Evolutionary conservation across 2,797 vertebrate genomes (phyloP), one percentile per base, ranked within the genome.

Genomic region (Pseudopleuronectes americanus): DNA sequence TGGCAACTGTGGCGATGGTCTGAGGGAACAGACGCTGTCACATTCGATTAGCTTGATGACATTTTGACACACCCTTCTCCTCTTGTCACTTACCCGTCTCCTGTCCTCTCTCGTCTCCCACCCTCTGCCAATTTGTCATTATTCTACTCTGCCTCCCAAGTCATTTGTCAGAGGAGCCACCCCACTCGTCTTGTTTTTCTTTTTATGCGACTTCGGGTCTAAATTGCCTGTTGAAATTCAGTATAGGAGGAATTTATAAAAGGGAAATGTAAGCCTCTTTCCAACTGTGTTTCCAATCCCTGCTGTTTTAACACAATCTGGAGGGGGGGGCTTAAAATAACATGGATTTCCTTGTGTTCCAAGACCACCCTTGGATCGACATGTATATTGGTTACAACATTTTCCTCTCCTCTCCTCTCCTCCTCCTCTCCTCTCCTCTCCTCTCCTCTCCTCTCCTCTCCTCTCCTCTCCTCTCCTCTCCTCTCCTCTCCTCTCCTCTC

Each of bases 41-140:
- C 85, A 86, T 91, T 73, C 53, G 82, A 93, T 93, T 91, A 91
- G 72, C 69, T 58, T 83, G 85, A 89, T 33, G 62, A 52, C 23
- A 47, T 76, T 58, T 78, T 77, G 59, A 71, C 84, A 74, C 75
- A 0, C 79, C 79, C 61, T 61, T 61, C 58, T 56, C 26, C 28
- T 57, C 41, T 76, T 74, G 60, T 67, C 80, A 36, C 66, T 58
- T 59, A 47, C 45, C 36, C 45, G 14, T 48, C 14, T 70, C 21
- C 56, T 41, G 22, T 55, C 38, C 26, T 51, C 7, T 66, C 22
- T 58, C 10, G 48, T 56, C 56, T 69, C 38, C 38, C 48, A 36
- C 22, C 53, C 16, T 38, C 14, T n/a, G 53, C 26, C 38, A 28
- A 22, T 68, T 66, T 56, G 23, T 76, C 54, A 33, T 49, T 63